Percentiles rank a stretch among this genome's conserved stretches.
Evolutionary conservation across 2,797 vertebrate species (phyloP).

Genomic region (Cheirogaleus major): DNA sequence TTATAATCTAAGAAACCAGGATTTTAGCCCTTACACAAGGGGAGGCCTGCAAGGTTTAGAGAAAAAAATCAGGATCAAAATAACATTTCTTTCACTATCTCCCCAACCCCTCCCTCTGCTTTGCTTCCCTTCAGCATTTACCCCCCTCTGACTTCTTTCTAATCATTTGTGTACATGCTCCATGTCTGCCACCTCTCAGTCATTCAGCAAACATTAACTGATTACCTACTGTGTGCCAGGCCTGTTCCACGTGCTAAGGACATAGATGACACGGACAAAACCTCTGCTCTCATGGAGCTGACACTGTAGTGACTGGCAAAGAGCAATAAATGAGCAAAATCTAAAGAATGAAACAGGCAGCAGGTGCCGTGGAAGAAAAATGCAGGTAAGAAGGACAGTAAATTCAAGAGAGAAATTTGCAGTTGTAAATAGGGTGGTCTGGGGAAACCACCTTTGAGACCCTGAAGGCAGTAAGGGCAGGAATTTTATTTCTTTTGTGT

Average conservation of each 20-base stretch:
- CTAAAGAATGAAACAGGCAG: rapidly evolving
- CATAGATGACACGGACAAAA: not conserved
- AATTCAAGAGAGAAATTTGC: not conserved
- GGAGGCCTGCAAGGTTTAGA: not conserved
- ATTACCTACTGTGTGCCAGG: not conserved
- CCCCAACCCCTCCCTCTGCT: not conserved
- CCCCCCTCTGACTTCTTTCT: not conserved
- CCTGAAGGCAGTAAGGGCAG: not conserved
- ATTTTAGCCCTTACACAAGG: not conserved
- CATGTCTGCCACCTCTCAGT: constrained; percentile 22
- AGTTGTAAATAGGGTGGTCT: not conserved
- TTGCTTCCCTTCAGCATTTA: not conserved
- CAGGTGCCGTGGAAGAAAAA: not conserved
- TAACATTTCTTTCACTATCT: not conserved
- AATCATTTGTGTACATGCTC: not conserved
- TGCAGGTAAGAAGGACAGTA: not conserved
- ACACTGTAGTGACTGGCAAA: not conserved
- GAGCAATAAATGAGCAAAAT: not conserved
- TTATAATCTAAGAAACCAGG: not conserved
- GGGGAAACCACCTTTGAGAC: not conserved
- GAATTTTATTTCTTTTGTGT: not conserved
- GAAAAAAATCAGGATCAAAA: not conserved
- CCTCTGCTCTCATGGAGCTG: not conserved
- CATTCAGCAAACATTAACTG: constrained; percentile 11
- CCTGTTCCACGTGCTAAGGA: not conserved